Conservation (phyloP, 1,140 invertebrate genomes). For the Brachionus angularis region DNA sequence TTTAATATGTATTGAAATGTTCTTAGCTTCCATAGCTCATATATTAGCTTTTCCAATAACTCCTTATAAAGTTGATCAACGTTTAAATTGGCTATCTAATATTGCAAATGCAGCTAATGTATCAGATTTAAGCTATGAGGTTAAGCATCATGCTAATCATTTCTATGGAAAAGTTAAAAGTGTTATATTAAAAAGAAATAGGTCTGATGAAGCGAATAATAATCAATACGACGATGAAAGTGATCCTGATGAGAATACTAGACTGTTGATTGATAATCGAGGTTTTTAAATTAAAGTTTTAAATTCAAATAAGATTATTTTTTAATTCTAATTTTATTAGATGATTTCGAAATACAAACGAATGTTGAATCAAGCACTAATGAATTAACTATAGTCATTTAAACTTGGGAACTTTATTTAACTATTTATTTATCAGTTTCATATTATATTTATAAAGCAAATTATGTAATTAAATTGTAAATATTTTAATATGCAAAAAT, state of each 20-base stretch:
- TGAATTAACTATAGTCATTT: no score
- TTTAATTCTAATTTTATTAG: no score
- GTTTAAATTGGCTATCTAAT: slow-evolving; percentile 12
- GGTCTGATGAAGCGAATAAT: background rate
- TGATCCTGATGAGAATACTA: slow-evolving; percentile 13
- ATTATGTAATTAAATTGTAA: no score
- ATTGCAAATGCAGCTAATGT: slow-evolving; percentile 42
- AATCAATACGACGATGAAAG: slow-evolving; percentile 4
- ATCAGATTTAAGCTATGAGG: slow-evolving; percentile 35
- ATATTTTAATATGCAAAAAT: no score
- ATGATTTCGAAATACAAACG: no score
- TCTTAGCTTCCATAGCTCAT: slow-evolving; percentile 85
- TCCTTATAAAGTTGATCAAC: slow-evolving; percentile 65
- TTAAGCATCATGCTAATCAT: slow-evolving; percentile 19
- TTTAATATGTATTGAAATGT: slow-evolving; percentile 95
- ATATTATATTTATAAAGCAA: no score
- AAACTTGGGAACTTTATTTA: no score
- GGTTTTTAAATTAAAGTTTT: background rate
- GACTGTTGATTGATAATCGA: slow-evolving; percentile 15
- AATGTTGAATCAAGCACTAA: no score
- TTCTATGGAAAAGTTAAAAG: slow-evolving; percentile 34
- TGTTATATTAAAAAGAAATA: background rate
- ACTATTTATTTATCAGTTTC: no score
- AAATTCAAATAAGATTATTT: no score
- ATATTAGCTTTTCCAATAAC: slow-evolving; percentile 89